These are phyloP conservation scores for Pteruthius melanotis DNA, from an alignment of 2,113 vertebrate species.

Conservation along the genomic window DNA sequence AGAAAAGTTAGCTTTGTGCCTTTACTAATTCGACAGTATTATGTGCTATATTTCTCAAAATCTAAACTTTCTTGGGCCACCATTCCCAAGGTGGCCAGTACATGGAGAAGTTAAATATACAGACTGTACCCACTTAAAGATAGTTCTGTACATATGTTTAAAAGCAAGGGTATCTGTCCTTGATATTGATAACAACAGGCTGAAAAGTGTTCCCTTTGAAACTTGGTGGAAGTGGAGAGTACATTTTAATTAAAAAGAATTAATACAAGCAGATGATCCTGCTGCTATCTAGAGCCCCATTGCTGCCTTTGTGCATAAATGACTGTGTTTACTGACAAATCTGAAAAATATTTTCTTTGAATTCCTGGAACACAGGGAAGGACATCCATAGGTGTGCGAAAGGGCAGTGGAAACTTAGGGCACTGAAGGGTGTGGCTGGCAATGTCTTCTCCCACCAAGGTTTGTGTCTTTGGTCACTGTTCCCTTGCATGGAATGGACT, in stretches of 20 bases:
- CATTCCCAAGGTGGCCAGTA: background rate
- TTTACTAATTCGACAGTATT: background rate
- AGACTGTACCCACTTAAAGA: fast-evolving
- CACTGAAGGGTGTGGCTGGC: fast-evolving
- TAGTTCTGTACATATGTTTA: background rate
- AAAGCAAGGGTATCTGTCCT: background rate
- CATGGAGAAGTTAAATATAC: background rate
- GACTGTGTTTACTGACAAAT: background rate
- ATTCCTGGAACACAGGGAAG: background rate
- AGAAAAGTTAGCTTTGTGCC: background rate
- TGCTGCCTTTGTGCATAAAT: background rate
- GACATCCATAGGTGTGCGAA: background rate
- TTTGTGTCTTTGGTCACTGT: background rate
- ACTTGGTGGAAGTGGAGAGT: fast-evolving
- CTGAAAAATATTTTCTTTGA: background rate
- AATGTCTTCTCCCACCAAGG: background rate
- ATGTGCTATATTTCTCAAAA: background rate
- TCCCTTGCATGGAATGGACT: background rate
- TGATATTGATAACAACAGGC: background rate
- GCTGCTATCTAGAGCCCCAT: background rate
- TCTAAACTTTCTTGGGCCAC: background rate
- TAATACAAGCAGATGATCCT: background rate
- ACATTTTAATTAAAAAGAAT: background rate
- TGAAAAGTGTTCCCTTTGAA: background rate
- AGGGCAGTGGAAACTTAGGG: background rate